Base-by-base conservation (phyloP, 1,140 invertebrate genomes). In the Bicyclus anynana region DNA sequence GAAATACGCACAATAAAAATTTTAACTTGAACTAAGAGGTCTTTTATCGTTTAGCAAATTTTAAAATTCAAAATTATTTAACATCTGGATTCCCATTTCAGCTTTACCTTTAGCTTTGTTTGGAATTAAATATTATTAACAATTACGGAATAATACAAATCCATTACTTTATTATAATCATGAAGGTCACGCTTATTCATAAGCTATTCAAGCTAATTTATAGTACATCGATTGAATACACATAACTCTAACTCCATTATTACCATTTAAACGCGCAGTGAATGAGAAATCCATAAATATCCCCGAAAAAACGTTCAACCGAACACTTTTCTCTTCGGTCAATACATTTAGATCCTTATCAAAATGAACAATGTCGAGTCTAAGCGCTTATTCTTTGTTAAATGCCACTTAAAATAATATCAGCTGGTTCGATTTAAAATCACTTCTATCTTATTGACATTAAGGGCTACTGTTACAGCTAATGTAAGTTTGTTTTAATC, bases 381-480 rank as follows among this genome's bases (percentile, higher is more conserved):
- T 53, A 63, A 60, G 47, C 60, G 59, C 58, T 69, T 66, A 69
- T 59, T 69, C 60, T 69, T 66, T 59, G 66, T 69, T 66, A 63
- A 48, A 18, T 26, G 23, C 52, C 58, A 49, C 37, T 27, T 44
- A 27, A 53, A 53, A 60, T 49, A 49, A 54, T 50, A 49, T 60
- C 58, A 18, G n/a, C 23, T 20, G 17, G 14, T 16, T 16, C 53
- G 48, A 65, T 59, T 52, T 37, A 67, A 63, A 62, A 38, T 62
- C 35, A 52, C 35, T 54, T 57, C 46, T 69, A 65, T 57, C 21
- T 0, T 48, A 20, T 2, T 2, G 2, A 13, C 0, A 1, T 44
- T 55, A 62, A 51, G 53, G 40, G n/a, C 49, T 49, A 49, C 18
- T 23, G 55, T 53, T 14, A 18, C 23, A 21, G 68, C 21, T 59